phyloP scores from a whole-genome alignment of 1,140 invertebrate genomes.

The Pogonognathellus flavescens region DNA sequence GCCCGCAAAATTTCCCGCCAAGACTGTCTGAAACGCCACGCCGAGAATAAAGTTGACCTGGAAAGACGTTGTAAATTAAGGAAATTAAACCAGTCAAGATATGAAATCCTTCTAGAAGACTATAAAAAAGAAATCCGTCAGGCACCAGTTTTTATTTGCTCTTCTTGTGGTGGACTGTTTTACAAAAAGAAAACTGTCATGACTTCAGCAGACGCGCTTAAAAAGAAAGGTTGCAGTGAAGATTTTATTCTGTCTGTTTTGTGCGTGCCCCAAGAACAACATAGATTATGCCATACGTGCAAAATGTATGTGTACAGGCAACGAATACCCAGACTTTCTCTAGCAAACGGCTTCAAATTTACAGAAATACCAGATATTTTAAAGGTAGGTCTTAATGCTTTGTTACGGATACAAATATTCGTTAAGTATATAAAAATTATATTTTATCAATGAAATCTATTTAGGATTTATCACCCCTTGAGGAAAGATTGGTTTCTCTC shows the following conservation, averaged over 20 bases:
- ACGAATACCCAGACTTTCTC: neutral
- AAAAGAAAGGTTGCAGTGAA: neutral
- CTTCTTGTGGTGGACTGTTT: too few relatives aligned
- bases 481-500: too few relatives aligned
- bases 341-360: neutral
- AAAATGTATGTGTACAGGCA: neutral
- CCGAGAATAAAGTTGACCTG: neutral
- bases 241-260: neutral
- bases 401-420: too few relatives aligned
- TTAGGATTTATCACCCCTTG: too few relatives aligned
- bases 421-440: too few relatives aligned
- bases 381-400: too few relatives aligned
- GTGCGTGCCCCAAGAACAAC: neutral
- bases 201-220: neutral
- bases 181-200: too few relatives aligned
- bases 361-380: neutral
- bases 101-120: too few relatives aligned
- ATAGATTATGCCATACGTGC: neutral
- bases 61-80: neutral
- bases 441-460: too few relatives aligned
- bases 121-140: slow-evolving; percentile 7
- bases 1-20: too few relatives aligned
- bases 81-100: neutral
- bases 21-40: too few relatives aligned
- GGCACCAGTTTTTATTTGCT: too few relatives aligned